Evolutionary conservation across 2,113 vertebrate genomes (phyloP).

Genomic region (Siphamia tubifer): DNA sequence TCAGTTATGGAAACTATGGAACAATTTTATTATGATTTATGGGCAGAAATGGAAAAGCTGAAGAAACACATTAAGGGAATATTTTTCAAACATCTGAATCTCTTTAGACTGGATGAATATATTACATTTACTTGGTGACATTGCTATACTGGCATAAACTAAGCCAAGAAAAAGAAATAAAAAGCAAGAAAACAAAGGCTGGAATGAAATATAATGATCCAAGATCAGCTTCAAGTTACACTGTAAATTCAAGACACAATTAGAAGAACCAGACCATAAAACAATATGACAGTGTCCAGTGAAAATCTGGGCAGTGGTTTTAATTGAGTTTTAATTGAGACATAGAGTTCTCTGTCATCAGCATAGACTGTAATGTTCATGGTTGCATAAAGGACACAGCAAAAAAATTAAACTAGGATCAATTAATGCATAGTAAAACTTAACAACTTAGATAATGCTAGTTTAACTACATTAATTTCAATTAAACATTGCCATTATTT

Average conservation of each 20-base stretch:
- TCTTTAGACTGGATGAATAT: constrained; percentile 34
- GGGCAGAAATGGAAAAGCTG: constrained; percentile 1
- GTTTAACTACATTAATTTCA: too few species aligned
- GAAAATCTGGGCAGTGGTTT: not conserved
- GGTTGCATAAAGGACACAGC: too few species aligned
- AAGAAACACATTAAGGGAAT: not conserved
- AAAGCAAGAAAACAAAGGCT: constrained; percentile 1
- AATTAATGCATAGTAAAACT: too few species aligned
- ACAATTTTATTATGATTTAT: constrained; percentile 33
- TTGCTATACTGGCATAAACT: not conserved
- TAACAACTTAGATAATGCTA: too few species aligned
- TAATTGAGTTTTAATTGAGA: not conserved
- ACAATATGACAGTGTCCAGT: too few species aligned
- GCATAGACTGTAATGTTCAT: too few species aligned
- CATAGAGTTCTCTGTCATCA: not conserved
- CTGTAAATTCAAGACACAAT: not conserved
- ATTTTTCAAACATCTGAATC: constrained; percentile 46
- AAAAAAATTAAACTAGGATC: too few species aligned
- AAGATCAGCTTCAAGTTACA: not conserved
- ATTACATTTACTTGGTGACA: constrained; percentile 19
- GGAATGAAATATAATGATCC: not conserved
- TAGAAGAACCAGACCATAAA: not conserved
- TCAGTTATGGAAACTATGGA: constrained; percentile 15
- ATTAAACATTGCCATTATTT: too few species aligned
- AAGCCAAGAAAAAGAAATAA: constrained; percentile 12